Base-by-base conservation (phyloP, 1,140 invertebrate species). In the Odontomachus brunneus region DNA sequence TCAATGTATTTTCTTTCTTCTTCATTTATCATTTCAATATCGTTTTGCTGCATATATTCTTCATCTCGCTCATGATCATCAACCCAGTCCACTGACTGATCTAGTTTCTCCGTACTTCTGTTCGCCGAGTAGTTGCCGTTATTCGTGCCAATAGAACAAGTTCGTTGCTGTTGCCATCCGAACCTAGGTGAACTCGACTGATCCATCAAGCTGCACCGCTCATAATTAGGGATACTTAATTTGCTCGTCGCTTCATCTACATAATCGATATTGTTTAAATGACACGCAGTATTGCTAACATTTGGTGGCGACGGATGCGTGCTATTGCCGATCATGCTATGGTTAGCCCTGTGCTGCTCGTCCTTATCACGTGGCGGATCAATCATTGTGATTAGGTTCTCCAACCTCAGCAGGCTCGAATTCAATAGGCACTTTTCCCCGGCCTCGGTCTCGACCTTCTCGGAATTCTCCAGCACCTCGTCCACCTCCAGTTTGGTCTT, bases 381-480 rank as follows among this genome's bases (percentile, higher is more conserved):
- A 7, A 94, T 92, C 67, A 93, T 93, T 0, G 92, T 93, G 22
- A 94, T 91, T 73, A 94, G 89, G 51, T 92, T 93, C 29, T 94
- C 93, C 0, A 94, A 74, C 51, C 91, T 90, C 2, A 94, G 74
- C 3, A 94, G 78, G 86, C 93, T 94, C 4, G 93, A 93, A 75
- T 94, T 94, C 5, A 92, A 33, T 4, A 94, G 71, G 83, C 93
- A 93, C 4, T 92, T 91, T 38, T 92, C 92, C 4, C 93, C 93
- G 38, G 91, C 89, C n/a, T 92, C 89, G 0, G 92, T 93, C 44
- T 94, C 93, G 3, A 92, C 88, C 82, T 94, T 94, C 38, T 94
- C 93, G 0, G 94, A 94, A 82, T 94, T 94, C 73, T 94, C 94
- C 5, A 94, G 75, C 1, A 94, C 93, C 49, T 94, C 93, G 63